A percentile compares a stretch with the other conserved stretches of the same genome.
Conservation (phyloP, 1,140 invertebrate genomes). For the Artemia franciscana region DNA sequence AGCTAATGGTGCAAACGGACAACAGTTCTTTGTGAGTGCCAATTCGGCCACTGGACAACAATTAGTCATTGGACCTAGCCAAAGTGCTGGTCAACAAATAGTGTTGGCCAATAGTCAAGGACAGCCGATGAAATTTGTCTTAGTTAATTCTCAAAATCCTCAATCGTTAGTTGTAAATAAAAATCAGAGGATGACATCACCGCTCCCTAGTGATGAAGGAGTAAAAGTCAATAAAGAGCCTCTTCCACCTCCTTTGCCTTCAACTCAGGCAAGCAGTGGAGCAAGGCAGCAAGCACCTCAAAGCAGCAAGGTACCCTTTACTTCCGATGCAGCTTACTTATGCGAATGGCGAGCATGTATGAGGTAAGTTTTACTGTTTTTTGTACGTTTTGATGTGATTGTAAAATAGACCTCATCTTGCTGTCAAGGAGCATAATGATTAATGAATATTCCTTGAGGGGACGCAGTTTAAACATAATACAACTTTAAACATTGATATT, state of each 20-base stretch:
- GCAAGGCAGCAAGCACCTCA: neutral
- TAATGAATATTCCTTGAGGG: too few species aligned
- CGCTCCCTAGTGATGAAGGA: neutral
- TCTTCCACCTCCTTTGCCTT: neutral
- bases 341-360: constrained; percentile 81
- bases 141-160: neutral
- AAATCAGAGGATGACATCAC: neutral
- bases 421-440: too few species aligned
- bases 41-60: neutral
- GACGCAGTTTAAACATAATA: too few species aligned
- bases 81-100: neutral
- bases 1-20: neutral
- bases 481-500: too few species aligned
- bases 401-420: neutral
- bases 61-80: neutral
- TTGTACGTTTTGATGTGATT: neutral
- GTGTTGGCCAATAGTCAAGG: neutral
- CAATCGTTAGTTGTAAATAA: neutral
- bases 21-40: neutral
- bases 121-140: neutral
- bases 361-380: constrained; percentile 27
- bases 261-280: constrained; percentile 1
- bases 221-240: neutral
- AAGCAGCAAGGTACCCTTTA: neutral
- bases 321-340: constrained; percentile 28